These are phyloP conservation scores for Microcebus lehilahytsara DNA, from an alignment of 2,113 vertebrate genomes.

Conservation along the genomic window DNA sequence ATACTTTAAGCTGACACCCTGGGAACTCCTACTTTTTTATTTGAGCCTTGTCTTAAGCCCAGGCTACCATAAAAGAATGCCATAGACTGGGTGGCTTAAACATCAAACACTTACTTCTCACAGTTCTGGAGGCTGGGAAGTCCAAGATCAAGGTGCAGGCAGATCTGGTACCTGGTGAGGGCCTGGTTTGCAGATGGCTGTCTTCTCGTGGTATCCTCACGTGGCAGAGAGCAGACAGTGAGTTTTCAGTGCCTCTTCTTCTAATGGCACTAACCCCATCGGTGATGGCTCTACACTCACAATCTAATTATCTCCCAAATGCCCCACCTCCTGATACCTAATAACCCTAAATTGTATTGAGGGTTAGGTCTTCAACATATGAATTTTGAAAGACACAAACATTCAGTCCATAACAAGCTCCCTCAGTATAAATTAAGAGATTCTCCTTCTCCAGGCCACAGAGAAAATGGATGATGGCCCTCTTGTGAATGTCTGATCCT, in stretches of 20 bases:
- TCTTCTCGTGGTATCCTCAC: background rate
- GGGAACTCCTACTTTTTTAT: background rate
- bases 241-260: background rate
- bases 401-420: background rate
- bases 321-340: background rate
- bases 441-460: background rate
- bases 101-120: background rate
- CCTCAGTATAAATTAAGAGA: background rate
- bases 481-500: conserved; percentile 39
- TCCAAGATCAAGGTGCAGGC: no score
- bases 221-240: background rate
- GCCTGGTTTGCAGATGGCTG: background rate
- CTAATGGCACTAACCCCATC: background rate
- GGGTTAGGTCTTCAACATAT: background rate
- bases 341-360: no score
- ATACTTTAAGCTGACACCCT: background rate
- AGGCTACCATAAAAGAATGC: background rate
- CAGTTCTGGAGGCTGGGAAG: background rate
- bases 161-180: background rate
- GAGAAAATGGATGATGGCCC: background rate
- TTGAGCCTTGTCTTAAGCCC: background rate
- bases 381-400: background rate
- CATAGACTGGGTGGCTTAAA: background rate
- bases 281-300: background rate
- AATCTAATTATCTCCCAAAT: background rate